Percentiles rank a stretch among this genome's conserved stretches.
phyloP scores from a whole-genome alignment of 2,113 vertebrate genomes.

The Oryzias javanicus region DNA sequence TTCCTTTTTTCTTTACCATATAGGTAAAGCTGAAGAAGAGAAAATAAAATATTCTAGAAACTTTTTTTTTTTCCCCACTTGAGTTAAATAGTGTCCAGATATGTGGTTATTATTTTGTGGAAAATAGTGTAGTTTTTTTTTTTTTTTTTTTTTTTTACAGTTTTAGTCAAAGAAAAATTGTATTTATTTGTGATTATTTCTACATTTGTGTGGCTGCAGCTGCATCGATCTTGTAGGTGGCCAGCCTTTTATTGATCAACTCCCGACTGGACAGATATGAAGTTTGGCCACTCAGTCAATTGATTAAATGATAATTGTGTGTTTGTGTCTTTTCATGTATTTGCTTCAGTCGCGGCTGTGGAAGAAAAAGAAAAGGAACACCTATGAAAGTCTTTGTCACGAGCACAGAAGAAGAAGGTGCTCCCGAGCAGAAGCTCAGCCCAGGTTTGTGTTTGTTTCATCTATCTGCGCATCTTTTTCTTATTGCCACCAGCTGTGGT shows the following conservation, averaged over 20 bases:
- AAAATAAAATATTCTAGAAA: no score
- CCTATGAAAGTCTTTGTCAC: conserved; percentile 80
- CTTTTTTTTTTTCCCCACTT: no score
- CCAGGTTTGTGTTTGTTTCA: conserved; percentile 68
- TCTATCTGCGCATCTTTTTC: conserved; percentile 26
- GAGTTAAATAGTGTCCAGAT: no score
- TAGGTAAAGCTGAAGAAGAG: no score
- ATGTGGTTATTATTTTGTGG: no score
- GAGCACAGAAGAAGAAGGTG: conserved; percentile 75
- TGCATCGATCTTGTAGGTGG: conserved; percentile 45
- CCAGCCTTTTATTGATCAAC: conserved; percentile 61
- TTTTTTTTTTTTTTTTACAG: no score
- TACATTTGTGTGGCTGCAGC: neutral
- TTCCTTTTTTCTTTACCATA: no score
- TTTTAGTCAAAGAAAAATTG: no score
- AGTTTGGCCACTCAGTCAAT: conserved; percentile 42
- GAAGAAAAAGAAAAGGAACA: conserved; percentile 81
- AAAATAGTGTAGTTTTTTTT: no score
- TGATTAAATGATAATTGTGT: conserved; percentile 59
- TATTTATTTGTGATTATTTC: neutral
- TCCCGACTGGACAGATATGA: conserved; percentile 60
- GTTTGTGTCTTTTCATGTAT: conserved; percentile 37
- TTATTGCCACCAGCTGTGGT: conserved; percentile 16
- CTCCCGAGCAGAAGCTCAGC: conserved; percentile 68
- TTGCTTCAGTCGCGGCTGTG: conserved; percentile 76